Base-by-base conservation (phyloP, 2,888 invertebrate genomes). In the Bimastos eiseni region DNA sequence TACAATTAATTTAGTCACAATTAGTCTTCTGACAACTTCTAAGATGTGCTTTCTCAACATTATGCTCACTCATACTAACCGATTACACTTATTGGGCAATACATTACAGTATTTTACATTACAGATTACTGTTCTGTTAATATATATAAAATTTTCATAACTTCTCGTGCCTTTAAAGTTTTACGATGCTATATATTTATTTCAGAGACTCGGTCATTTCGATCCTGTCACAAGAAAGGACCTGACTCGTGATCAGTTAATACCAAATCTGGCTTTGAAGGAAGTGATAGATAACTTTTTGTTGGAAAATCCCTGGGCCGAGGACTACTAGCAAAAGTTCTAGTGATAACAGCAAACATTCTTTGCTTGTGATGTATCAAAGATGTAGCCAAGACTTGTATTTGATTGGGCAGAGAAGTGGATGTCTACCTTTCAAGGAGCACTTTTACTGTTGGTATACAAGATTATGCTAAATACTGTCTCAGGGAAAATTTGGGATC, bases 211-310 rank as follows among this genome's bases (percentile, higher is more conserved):
- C 41, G 99, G 99, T 3, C 99, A 99, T 95, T 99, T 99, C 95
- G 99, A 99, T 96, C 99, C 99, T 0, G 98, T 99, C 15, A 99
- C 99, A 30, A 96, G 99, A 92, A 98, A 98, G 92, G 97, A 98
- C 95, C 96, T 99, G 90, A 98, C 98, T 0, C 97, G 98, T 92
- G 98, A 99, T 95, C 98, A 99, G 95, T 96, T 99, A 90, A 98
- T 99, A 94, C 99, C 99, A 4, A 99, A 99, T 96, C 97, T 99
- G 95, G 98, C 99, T 1, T 98, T 99, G 98, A 99, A 99, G 95
- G 99, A 99, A 96, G 99, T 99, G 0, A 97, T 99, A 1, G 99
- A 99, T 95, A 96, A 97, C 30, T 99, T 98, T 95, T 95, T 99
- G 84, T 97, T 97, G 93, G 98, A 99, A 92, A 99, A 99, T 95